Evolutionary conservation across 2,797 vertebrate genomes (phyloP), one percentile per base, ranked within the genome.

Genomic region (Alosa sapidissima): DNA sequence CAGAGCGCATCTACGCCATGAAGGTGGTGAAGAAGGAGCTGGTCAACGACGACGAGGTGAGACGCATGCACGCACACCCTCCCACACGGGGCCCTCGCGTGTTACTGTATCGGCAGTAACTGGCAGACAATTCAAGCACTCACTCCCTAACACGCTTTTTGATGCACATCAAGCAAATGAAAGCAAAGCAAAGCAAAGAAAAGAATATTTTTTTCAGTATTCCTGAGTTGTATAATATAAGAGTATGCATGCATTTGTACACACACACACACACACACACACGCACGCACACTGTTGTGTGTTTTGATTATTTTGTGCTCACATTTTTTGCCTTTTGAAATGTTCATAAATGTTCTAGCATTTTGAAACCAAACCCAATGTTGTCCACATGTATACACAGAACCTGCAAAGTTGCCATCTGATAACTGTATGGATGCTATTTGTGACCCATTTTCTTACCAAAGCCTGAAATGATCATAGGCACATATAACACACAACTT

Each of bases 11-110:
- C 93, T 99, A 99, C 33, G 98, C 98, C 83, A 99, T 99, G 98
- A 99, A 99, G 90, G 98, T 99, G 87, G 98, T 99, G 91, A 99
- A 99, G 93, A 99, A 99, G 91, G 98, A 99, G 92, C 95, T 99
- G 0, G 98, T 99, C 92, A 99, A 99, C 3, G 98, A 99, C 21
- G 98, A 99, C 54, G 98, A 99, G 97, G 98, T 98, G 92, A 94
- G 16, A 68, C 2, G 13, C 11, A 19, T n/a, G n/a, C n/a, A n/a
- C n/a, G n/a, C 81, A 24, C 13, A 11, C 3, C 1, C 41, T 1
- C 3, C 1, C 41, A 41, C 41, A 41, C 41, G 41, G 41, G 41
- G 41, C 41, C 41, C 41, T 41, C 1, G 1, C 1, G 41, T 41
- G 41, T 41, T 1, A 41, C 41, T 41, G 3, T 54, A 2, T 11